Percentiles rank a stretch among this genome's conserved stretches.
Conservation (phyloP, 2,113 vertebrate species). For the Istiophorus platypterus region DNA sequence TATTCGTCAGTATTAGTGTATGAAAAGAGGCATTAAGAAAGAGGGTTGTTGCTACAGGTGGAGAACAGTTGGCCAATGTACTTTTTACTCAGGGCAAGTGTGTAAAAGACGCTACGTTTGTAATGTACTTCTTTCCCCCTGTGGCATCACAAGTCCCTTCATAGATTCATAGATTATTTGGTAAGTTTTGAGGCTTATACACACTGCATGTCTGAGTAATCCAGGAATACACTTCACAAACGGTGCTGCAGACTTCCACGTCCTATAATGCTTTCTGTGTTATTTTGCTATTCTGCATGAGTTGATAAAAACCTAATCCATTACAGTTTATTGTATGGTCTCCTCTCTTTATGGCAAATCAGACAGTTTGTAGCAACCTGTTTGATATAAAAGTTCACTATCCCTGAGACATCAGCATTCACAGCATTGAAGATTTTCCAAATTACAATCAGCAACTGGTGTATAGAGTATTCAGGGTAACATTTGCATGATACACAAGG, state of each 20-base stretch:
- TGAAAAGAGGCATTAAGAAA: neutral
- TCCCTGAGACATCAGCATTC: conserved; percentile 57
- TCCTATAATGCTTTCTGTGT: neutral
- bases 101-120: neutral
- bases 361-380: neutral
- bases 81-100: neutral
- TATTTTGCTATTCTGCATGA: neutral
- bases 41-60: neutral
- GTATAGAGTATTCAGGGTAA: conserved; percentile 37
- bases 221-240: conserved; percentile 1
- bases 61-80: neutral
- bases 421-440: conserved; percentile 28
- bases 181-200: neutral
- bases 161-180: neutral
- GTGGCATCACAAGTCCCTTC: too few relatives aligned
- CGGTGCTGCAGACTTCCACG: neutral
- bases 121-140: neutral
- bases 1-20: neutral
- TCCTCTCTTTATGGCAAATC: conserved; percentile 9
- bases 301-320: neutral
- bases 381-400: conserved; percentile 11
- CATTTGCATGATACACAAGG: conserved; percentile 69
- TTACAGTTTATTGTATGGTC: conserved; percentile 1
- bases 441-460: conserved; percentile 44
- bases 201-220: neutral